Evolutionary conservation across 2,888 invertebrate genomes (phyloP), one percentile per base, ranked within the genome.

Genomic region (Caenorhabditis parvicauda): DNA sequence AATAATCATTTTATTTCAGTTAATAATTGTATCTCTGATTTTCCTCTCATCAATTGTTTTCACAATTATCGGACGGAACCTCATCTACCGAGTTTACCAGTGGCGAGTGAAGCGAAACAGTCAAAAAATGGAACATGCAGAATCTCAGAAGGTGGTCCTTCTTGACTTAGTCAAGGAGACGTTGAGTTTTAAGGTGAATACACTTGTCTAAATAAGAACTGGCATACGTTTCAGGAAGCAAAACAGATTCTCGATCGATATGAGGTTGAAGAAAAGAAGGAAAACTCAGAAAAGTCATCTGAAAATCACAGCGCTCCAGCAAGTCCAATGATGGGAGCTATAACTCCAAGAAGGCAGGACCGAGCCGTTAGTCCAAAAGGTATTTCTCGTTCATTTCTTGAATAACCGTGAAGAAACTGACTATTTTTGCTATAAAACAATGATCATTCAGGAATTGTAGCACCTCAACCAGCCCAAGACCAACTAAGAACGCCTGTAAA

Each of bases 141-240:
- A 66, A 4, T 58, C 61, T 0, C 65, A 67, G 51, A 72, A 69
- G 54, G 48, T 51, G 12, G 50, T 89, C 82, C 88, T 95, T 66
- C 84, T 98, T 54, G 93, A 96, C 79, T 89, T 91, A 81, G 94
- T 98, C 29, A 94, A 91, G 88, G 94, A 96, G 81, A 95, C 89
- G 35, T 95, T 96, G 83, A 95, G 93, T 0, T 98, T 94, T 82
- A 96, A 95, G 64, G 82, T 72, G 27, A 12, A 22, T 35, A 22
- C 25, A 12, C 3, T 17, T 28, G 1, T 25, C 25, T 17, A n/a
- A 41, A 41, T 29, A 9, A 50, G 28, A 24, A 43, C 42, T 51
- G 25, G 25, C 25, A n/a, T 5, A 24, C 25, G 4, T 47, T 42
- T 49, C 38, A 69, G 61, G 90, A 89, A 76, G 92, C 92, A 4